Evolutionary conservation across 2,797 vertebrate genomes (phyloP).

Genomic region (Ficedula albicollis): DNA sequence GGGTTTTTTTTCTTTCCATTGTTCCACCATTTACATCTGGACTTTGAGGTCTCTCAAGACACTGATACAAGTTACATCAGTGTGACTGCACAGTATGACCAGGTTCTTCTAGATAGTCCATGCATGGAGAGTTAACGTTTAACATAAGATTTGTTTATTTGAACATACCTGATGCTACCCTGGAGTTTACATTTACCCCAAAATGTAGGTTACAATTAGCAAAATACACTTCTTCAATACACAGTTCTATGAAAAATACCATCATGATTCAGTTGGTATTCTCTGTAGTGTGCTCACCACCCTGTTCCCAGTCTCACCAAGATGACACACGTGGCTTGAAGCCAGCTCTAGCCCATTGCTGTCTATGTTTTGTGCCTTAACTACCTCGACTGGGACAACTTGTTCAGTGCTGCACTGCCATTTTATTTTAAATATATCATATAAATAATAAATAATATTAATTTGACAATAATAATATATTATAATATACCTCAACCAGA

Average conservation of each 20-base stretch:
- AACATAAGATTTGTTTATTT: background rate
- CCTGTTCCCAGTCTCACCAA: background rate
- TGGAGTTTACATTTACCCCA: background rate
- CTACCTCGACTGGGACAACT: background rate
- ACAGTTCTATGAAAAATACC: background rate
- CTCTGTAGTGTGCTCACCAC: background rate
- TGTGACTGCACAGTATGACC: background rate
- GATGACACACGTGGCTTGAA: background rate
- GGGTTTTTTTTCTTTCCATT: background rate
- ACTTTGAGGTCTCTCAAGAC: background rate
- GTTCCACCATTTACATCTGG: background rate
- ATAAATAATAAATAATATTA: too few relatives aligned
- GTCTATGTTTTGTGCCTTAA: background rate
- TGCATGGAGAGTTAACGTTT: background rate
- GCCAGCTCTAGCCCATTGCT: background rate
- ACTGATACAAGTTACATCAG: background rate
- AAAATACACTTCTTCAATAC: background rate
- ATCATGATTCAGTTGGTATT: rapidly evolving
- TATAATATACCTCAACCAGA: background rate
- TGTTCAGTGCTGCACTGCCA: background rate
- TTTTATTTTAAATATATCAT: background rate
- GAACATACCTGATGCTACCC: background rate
- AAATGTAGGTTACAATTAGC: background rate
- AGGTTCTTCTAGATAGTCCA: background rate
- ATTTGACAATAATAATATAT: too few relatives aligned